Evolutionary conservation across 2,113 vertebrate species (phyloP), one percentile per base, ranked within the genome.

Genomic region (Upupa epops): DNA sequence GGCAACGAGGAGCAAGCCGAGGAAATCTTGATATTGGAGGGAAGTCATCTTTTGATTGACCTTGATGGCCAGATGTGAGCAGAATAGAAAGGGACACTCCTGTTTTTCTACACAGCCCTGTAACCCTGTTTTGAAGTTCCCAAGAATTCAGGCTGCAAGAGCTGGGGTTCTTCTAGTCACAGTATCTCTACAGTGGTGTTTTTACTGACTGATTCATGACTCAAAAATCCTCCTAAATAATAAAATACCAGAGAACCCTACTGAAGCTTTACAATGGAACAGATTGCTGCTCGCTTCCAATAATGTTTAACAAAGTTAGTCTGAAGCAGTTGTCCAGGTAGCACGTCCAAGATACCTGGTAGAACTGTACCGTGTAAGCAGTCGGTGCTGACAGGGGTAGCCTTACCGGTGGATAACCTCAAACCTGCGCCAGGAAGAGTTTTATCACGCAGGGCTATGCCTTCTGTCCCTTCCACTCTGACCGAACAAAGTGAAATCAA

Each of bases 401-500:
- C 51, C 55, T 92, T 48, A 76, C 11, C 88, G 77, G 75, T 13
- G 56, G 93, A 86, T 94, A 91, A 80, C 80, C 60, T 83, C 54
- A 83, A 78, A 56, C 17, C 11, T 6, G 5, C 73, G 84, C 73
- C 94, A 94, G 68, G 65, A 56, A 77, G 83, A 86, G 64, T 52
- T 84, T 76, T 93, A 79, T 82, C 73, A 84, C 28, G 59, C 26
- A 59, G 32, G 31, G 28, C 49, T 45, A 40, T 46, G 56, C 55
- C 65, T 94, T 88, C 40, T 32, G 21, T 36, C 52, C 34, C 20
- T 91, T 87, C 55, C 40, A 85, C 19, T 85, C 42, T 46, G 45
- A 84, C 80, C 73, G 90, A 75, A 70, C 5, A 5, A 91, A 90
- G 60, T 85, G 58, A 94, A 97, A 95, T 72, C 40, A 90, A 95